A percentile compares a stretch with the other conserved stretches of the same genome.
Conservation (phyloP, 2,113 vertebrate genomes). For the Sarotherodon lohbergeri region DNA sequence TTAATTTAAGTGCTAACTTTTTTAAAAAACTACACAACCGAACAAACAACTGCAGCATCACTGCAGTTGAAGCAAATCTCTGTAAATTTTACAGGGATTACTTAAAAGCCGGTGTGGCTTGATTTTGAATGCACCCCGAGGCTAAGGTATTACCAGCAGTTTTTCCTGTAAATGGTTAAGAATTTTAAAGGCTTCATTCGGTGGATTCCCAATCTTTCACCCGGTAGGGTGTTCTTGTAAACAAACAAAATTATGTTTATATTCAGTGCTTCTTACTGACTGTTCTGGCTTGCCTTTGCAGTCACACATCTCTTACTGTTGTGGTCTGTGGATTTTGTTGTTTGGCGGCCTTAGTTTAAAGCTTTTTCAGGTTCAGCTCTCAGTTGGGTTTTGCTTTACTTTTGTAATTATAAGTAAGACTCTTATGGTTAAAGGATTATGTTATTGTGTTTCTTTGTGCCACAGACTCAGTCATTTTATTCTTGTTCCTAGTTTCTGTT, state of each 20-base stretch:
- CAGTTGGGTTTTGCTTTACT: not conserved
- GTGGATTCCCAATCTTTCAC: not conserved
- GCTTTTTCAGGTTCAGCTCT: not conserved
- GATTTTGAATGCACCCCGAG: not conserved
- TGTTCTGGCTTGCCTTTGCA: not conserved
- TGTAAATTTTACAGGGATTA: not conserved
- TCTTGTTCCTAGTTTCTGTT: not conserved
- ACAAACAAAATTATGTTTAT: not conserved
- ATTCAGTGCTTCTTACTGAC: not conserved
- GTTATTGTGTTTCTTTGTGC: not conserved
- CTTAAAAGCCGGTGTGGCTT: not conserved
- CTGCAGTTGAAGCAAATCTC: not conserved
- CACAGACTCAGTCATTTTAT: not conserved
- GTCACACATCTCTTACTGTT: not conserved
- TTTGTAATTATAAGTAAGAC: not conserved
- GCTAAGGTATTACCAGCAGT: not conserved
- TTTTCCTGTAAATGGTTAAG: not conserved
- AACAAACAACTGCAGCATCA: not conserved
- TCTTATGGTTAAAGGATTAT: not conserved
- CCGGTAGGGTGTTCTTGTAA: not conserved
- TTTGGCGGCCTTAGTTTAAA: not conserved
- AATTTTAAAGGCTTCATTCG: not conserved
- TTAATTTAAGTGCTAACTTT: not conserved
- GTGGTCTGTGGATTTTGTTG: not conserved
- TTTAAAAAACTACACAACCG: accelerated